Conservation (phyloP, 2,888 invertebrate species). For the Lydus trimaculatus region DNA sequence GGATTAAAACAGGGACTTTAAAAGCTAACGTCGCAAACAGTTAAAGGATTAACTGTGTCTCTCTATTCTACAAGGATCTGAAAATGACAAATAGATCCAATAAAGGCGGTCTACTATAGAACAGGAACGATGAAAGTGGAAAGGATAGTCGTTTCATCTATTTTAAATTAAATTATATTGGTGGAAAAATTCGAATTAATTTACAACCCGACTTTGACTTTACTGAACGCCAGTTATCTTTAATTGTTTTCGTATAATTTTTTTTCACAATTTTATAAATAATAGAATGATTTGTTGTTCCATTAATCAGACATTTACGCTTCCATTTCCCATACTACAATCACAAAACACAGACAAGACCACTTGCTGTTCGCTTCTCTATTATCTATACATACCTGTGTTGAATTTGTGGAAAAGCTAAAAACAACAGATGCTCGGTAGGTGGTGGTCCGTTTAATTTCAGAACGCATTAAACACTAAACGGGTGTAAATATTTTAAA, state of each 20-base stretch:
- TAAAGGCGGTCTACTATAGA: background rate
- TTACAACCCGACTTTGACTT: background rate
- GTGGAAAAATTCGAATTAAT: background rate
- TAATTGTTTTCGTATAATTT: no score
- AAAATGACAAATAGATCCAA: conserved; percentile 9
- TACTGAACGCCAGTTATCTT: no score
- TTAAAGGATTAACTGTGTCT: conserved; percentile 6
- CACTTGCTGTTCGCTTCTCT: background rate
- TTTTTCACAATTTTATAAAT: no score
- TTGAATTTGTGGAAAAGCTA: background rate
- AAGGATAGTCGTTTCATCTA: background rate
- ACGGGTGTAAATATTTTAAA: background rate
- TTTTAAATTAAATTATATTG: background rate
- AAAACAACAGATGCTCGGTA: background rate
- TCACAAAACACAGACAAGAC: background rate
- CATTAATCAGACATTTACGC: background rate
- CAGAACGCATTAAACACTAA: background rate
- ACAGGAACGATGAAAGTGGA: background rate
- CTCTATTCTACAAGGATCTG: background rate
- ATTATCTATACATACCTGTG: no score
- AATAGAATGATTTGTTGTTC: background rate
- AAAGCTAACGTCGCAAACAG: background rate
- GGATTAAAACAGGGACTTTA: background rate
- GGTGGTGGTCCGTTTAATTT: background rate
- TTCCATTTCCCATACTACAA: no score